Evolutionary conservation across 2,797 vertebrate genomes (phyloP).

Genomic region (Eurystomus glaucurus): DNA sequence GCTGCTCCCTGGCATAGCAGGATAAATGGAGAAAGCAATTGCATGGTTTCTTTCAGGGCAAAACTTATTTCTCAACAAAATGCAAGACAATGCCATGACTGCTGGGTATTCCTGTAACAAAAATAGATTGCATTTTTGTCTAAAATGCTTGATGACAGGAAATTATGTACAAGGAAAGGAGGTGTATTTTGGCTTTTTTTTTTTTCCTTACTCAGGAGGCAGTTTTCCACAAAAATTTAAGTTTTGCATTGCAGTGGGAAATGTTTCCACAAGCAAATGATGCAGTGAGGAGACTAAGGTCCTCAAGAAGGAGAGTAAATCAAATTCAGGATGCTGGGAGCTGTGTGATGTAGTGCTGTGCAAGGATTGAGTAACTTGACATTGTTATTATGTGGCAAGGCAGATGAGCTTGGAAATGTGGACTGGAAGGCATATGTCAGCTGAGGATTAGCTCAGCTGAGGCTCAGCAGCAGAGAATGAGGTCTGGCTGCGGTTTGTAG

Average conservation of each 20-base stretch:
- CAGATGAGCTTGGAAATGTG: not conserved
- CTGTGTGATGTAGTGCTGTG: not conserved
- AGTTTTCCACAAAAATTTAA: not conserved
- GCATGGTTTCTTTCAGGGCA: not conserved
- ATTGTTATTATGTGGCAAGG: not conserved
- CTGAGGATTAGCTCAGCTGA: not conserved
- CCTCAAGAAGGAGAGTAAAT: not conserved
- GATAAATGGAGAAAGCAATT: not conserved
- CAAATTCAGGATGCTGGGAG: not conserved
- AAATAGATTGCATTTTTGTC: not conserved
- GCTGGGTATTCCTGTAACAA: not conserved
- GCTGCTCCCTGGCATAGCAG: not conserved
- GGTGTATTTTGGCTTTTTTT: not conserved
- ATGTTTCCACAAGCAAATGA: not conserved
- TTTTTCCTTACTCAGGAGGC: not conserved
- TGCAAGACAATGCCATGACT: not conserved
- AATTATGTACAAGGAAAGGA: not conserved
- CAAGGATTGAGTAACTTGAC: not conserved
- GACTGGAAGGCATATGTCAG: not conserved
- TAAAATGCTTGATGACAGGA: not conserved
- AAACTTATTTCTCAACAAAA: not conserved
- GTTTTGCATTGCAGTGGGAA: not conserved
- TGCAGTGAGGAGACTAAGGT: not conserved
- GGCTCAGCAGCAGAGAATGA: not conserved
- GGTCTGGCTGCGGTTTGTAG: not conserved